Conservation (phyloP, 1,140 invertebrate species). For the Araneus ventricosus region DNA sequence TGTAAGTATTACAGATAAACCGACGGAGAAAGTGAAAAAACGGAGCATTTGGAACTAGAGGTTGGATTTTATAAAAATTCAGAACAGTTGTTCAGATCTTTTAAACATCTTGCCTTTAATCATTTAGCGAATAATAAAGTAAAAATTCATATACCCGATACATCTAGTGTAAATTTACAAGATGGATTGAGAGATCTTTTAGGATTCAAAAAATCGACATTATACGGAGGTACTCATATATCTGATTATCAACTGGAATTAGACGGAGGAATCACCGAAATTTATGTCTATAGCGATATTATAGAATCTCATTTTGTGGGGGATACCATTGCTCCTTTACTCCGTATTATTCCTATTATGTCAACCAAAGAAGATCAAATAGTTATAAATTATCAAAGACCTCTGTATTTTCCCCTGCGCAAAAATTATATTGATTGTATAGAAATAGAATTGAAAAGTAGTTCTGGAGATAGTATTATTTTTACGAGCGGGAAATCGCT, state of each 20-base stretch:
- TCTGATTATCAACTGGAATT: not conserved
- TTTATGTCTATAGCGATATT: not conserved
- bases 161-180: not conserved
- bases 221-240: conserved; percentile 70
- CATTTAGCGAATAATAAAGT: not conserved
- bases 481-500: too few species aligned
- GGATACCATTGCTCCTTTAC: too few species aligned
- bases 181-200: conserved; percentile 18
- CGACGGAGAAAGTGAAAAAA: not conserved
- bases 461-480: too few species aligned
- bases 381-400: too few species aligned
- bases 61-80: not conserved
- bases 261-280: not conserved
- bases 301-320: too few species aligned
- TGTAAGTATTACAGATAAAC: not conserved
- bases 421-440: too few species aligned
- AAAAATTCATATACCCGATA: not conserved
- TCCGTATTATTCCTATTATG: too few species aligned
- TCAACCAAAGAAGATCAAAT: too few species aligned
- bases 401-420: too few species aligned
- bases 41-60: not conserved
- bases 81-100: not conserved
- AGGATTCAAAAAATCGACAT: not conserved
- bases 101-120: conserved; percentile 19
- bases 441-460: too few species aligned